Conservation (phyloP, 2,888 invertebrate genomes). For the Brenthis ino region DNA sequence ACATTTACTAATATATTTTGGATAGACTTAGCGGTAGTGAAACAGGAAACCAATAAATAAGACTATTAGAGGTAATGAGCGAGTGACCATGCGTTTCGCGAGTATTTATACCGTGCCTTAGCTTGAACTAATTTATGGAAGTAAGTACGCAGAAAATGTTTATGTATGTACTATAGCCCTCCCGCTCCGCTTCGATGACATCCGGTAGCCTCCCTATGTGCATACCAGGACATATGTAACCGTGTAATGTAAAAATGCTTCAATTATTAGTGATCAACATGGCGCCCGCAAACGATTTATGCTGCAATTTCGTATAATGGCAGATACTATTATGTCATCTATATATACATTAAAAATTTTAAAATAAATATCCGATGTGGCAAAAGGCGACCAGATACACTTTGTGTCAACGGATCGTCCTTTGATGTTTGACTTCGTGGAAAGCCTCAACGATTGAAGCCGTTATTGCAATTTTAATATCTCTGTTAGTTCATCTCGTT, state of each 20-base stretch:
- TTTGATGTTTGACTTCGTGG: conserved; percentile 46
- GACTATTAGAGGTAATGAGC: conserved; percentile 78
- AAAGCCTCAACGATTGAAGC: conserved; percentile 45
- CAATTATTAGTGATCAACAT: conserved; percentile 43
- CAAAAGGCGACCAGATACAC: conserved; percentile 8
- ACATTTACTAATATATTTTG: conserved; percentile 2
- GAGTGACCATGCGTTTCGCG: conserved; percentile 68
- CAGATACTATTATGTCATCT: conserved; percentile 21
- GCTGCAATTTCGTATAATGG: conserved; percentile 34
- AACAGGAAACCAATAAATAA: conserved; percentile 74
- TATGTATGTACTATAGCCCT: conserved; percentile 67
- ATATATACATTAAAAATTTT: neutral
- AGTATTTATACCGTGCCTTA: conserved; percentile 79
- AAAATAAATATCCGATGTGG: neutral
- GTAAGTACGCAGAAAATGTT: conserved; percentile 82
- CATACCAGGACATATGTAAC: conserved; percentile 45
- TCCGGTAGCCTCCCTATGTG: conserved; percentile 63
- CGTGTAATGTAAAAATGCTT: conserved; percentile 43
- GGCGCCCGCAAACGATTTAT: conserved; percentile 35
- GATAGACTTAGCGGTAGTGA: conserved; percentile 40
- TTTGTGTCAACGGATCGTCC: conserved; percentile 29
- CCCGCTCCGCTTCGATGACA: conserved; percentile 67
- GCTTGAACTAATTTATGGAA: conserved; percentile 80
- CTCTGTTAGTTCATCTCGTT: conserved; percentile 31
- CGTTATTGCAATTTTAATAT: conserved; percentile 38